phyloP scores from a whole-genome alignment of 53 echinoderm and acorn worm genomes.

The Crossaster papposus region DNA sequence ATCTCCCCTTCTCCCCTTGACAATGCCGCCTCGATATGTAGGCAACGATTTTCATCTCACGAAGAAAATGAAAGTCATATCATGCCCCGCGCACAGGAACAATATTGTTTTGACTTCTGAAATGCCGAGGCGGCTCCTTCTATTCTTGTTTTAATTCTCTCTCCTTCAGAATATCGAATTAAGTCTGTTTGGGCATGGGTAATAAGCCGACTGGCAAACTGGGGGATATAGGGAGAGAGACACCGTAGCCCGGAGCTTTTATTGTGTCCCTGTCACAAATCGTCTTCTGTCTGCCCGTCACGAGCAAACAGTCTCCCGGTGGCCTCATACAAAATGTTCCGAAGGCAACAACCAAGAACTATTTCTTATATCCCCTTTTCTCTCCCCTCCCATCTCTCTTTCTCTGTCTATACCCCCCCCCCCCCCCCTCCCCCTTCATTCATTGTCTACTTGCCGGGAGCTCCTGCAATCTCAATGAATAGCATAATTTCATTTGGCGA shows the following conservation, averaged over 20 bases:
- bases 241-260: slow-evolving; percentile 10
- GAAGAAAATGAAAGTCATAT: slow-evolving; percentile 14
- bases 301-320: not conserved
- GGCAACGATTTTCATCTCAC: not conserved
- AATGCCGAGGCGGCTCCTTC: slow-evolving; percentile 51
- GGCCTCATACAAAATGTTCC: not conserved
- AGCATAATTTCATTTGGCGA: not conserved
- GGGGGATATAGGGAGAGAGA: not conserved
- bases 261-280: slow-evolving; percentile 51
- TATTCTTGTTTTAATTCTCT: not conserved
- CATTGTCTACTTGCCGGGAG: not conserved
- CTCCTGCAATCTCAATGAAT: slow-evolving; percentile 1
- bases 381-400: too few species aligned
- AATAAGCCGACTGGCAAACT: slow-evolving; percentile 32
- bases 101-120: slow-evolving; percentile 66
- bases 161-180: slow-evolving; percentile 32
- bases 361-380: not conserved
- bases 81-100: slow-evolving; percentile 5
- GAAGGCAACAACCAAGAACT: slow-evolving; percentile 10
- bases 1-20: not conserved
- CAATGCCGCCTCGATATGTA: slow-evolving; percentile 35
- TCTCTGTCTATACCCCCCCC: not conserved
- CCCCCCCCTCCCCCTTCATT: not conserved
- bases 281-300: slow-evolving; percentile 44
- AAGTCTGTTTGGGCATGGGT: slow-evolving; percentile 53